Base-by-base conservation (phyloP, 1,140 invertebrate genomes). In the Gonioctena quinquepunctata region DNA sequence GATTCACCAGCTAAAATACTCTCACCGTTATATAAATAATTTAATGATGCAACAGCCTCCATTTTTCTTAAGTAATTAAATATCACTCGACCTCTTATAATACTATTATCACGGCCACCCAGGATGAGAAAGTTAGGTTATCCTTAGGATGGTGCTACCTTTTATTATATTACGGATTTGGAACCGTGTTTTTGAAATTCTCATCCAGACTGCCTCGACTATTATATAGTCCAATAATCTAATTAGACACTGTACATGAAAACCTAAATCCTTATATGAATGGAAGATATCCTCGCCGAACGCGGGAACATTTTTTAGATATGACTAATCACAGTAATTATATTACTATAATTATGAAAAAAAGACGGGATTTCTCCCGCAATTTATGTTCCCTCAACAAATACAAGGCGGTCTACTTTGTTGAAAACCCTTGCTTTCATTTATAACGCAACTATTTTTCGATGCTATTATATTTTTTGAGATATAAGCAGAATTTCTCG, bases 281-380 rank as follows among this genome's bases (percentile, higher is more conserved):
- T 74, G 73, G 70, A 71, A 74, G 73, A 71, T 67, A 49, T 59
- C 66, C 70, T 66, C 63, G 56, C 56, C 18, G 25, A 52, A 33
- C 13, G 42, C 16, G 69, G 69, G 65, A 68, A 74, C 69, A 68
- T 69, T 42, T 64, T 66, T 62, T 67, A 61, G 73, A 75, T 75
- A 75, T 75, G 73, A 70, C 70, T 75, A 75, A 75, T 75, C 73
- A 75, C 73, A 75, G 70, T 72, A 72, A 72, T 65, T 70, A 63
- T 72, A 68, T 66, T 72, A 66, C 48, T 66, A 69, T 52, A 42
- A 42, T 42, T 42, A 42, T 42, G 33, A 69, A 57, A 67, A 61
- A 52, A 27, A 48, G 49, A 21, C 28, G n/a, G 13, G 63, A 42
- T 56, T 66, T 67, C 5, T 67, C 21, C 28, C 57, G 25, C 61